Evolutionary conservation across 2,113 vertebrate species (phyloP), one percentile per base, ranked within the genome.

Genomic region (Onychostruthus taczanowskii): DNA sequence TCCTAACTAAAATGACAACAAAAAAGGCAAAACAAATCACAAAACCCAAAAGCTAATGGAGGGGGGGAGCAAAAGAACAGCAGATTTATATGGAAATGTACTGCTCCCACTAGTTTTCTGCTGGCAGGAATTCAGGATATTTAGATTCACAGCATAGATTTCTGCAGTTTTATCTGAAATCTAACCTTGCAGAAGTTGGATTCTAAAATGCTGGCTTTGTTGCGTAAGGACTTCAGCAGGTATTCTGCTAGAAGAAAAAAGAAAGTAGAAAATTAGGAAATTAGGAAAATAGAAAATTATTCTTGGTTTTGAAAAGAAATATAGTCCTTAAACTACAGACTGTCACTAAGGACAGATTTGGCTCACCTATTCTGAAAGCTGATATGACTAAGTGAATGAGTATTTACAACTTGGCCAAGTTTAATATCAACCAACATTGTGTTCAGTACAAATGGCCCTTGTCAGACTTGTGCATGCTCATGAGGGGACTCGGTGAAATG

Each of bases 161-260:
- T 86, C 59, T 76, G 64, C 50, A 44, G 46, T 82, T 94, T 82
- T 85, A 93, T 70, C 56, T 94, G 87, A 89, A 91, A 68, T 79
- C n/a, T 64, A 53, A 68, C 28, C 70, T 85, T 83, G 26, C 56
- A 64, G 53, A 79, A 73, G 28, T 67, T 46, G 77, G 44, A 31
- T 59, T 81, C 43, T 66, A 49, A 44, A 75, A 27, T 64, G 41
- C 37, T 72, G 52, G 19, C 41, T 78, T 81, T 79, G 26, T 59
- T 30, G 4, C 21, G 5, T 49, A 67, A 77, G 41, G 44, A 59
- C 39, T 73, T 81, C 14, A 61, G 53, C 4, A 7, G 46, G 37
- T 68, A 39, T 33, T 91, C 56, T 82, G 47, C 58, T 75, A 44
- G 28, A 84, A 81, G 9, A 33, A 52, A 67, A 55, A 62, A 62